Evolutionary conservation across 2,888 invertebrate genomes (phyloP), one percentile per base, ranked within the genome.

Genomic region (Lasioglossum vierecki): DNA sequence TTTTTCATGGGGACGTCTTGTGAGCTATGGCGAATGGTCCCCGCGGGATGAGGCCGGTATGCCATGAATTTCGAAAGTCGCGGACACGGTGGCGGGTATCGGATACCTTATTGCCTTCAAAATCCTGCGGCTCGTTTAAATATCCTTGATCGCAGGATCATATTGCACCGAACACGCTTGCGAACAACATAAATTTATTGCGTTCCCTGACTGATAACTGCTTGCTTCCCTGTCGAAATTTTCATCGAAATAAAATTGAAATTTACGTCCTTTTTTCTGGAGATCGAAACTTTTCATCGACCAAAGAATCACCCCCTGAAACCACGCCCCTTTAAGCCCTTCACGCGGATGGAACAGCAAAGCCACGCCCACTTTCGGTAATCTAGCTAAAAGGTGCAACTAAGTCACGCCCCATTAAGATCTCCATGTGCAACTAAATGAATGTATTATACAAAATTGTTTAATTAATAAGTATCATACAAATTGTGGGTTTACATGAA

Each of bases 91-190:
- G 86, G 86, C 86, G 66, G 68, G 60, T 86, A 86, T 84, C 88
- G 84, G 88, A 84, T 86, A 84, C 81, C 82, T 84, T 79, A 68
- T 78, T 76, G 63, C 79, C 76, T 81, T 83, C 84, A 88, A 86
- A 88, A 77, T 86, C 44, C 82, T 77, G 84, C 76, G 86, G 80
- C 80, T 78, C 60, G 83, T 82, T 79, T 84, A 80, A 76, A 84
- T 83, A 80, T 83, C 84, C 70, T 63, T 53, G 79, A 82, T 80
- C 84, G 63, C 82, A 78, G 79, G 87, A 89, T 89, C 89, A 81
- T 75, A 77, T 89, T 89, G 87, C 89, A 85, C 72, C 79, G 41
- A 82, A 78, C 84, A 77, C 80, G 82, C 41, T 35, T 22, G 22
- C 15, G 30, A 30, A 63, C 63, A 5, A 5, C 63, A 60, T 74